phyloP scores from a whole-genome alignment of 2,113 vertebrate genomes.

The Oriolus oriolus region DNA sequence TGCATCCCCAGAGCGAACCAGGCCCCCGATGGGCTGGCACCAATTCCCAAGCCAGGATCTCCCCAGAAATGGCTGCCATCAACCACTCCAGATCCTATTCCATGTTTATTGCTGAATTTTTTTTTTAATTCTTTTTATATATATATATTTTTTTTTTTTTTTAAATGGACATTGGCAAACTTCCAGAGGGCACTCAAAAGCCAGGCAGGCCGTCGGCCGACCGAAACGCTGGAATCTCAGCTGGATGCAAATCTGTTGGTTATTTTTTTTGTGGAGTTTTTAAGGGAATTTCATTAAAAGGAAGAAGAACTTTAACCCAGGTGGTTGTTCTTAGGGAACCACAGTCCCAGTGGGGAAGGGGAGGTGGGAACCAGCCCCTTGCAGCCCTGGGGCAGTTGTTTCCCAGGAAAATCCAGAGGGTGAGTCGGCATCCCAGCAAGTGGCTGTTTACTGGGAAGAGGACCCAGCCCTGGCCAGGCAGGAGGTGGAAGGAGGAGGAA shows the following conservation, averaged over 20 bases:
- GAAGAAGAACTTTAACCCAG: not conserved
- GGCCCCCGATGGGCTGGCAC: rapidly evolving
- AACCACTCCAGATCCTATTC: not conserved
- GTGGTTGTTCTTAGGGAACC: not conserved
- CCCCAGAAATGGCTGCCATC: rapidly evolving
- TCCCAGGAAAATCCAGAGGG: not conserved
- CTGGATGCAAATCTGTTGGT: not conserved
- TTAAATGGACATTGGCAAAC: not conserved
- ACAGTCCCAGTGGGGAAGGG: not conserved
- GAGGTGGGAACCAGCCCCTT: not conserved
- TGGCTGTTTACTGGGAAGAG: conserved; percentile 1
- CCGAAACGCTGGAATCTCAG: not conserved
- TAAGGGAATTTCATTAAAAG: not conserved
- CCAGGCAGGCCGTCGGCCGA: not conserved
- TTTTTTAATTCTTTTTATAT: not conserved
- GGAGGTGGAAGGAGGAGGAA: not conserved
- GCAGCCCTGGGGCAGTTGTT: not conserved
- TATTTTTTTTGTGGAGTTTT: not conserved
- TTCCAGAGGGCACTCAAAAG: not conserved
- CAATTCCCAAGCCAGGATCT: rapidly evolving
- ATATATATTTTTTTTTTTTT: not conserved
- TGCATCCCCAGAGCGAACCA: not conserved
- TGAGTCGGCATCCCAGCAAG: not conserved
- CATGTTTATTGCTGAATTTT: conserved; percentile 23
- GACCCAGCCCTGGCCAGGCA: not conserved